These are phyloP conservation scores for Campoletis sonorensis DNA, from an alignment of 1,140 invertebrate species.

Conservation along the genomic window DNA sequence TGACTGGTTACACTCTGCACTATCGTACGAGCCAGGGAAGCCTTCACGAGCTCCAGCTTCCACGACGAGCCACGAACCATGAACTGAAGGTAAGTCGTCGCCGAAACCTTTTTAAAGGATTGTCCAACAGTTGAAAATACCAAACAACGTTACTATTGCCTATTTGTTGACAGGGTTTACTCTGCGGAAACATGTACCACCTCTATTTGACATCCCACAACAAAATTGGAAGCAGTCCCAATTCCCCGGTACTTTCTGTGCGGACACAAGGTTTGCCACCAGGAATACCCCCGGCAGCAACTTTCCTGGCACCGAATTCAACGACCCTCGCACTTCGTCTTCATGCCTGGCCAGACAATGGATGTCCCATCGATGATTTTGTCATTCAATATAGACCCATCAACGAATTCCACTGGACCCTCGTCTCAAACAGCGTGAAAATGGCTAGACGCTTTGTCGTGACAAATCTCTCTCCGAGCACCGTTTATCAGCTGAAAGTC, in stretches of 20 bases:
- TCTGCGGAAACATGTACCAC: constrained; percentile 86
- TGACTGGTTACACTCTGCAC: constrained; percentile 82
- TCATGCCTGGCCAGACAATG: constrained; percentile 87
- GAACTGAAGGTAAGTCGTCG: constrained; percentile 79
- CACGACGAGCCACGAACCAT: constrained; percentile 81
- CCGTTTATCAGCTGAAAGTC: constrained; percentile 87
- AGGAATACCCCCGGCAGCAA: constrained; percentile 80
- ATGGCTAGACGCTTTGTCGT: constrained; percentile 82
- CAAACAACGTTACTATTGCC: too few relatives aligned
- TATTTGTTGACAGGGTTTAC: constrained; percentile 75
- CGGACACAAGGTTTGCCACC: constrained; percentile 85
- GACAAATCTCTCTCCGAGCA: constrained; percentile 86
- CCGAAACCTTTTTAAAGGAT: neutral
- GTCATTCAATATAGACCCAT: constrained; percentile 84
- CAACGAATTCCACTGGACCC: constrained; percentile 79
- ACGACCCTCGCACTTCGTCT: constrained; percentile 85
- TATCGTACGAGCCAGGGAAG: constrained; percentile 81
- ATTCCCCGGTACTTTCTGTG: constrained; percentile 83
- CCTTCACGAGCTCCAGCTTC: constrained; percentile 81
- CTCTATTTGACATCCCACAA: constrained; percentile 84
- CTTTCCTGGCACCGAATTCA: constrained; percentile 83
- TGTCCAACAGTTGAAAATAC: neutral
- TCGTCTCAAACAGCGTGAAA: constrained; percentile 84
- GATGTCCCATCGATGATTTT: constrained; percentile 87
- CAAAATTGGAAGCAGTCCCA: constrained; percentile 84